A percentile compares a stretch with the other conserved stretches of the same genome.
Evolutionary conservation across 53 echinoderm and acorn worm genomes (phyloP).

Genomic region (Hippasteria phrygiana): DNA sequence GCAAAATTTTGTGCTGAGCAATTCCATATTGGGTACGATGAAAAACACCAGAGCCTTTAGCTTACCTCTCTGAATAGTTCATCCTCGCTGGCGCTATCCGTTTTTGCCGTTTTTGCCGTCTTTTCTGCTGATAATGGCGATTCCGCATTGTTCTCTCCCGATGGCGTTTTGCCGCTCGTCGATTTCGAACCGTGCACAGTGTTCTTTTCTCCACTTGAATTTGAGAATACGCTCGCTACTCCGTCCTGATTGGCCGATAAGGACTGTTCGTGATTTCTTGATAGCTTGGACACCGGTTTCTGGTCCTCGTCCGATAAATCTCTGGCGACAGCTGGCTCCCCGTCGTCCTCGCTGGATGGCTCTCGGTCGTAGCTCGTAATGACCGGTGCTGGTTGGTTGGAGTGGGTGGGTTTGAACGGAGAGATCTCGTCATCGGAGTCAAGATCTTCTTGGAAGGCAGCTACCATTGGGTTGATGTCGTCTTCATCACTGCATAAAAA

Average conservation of each 20-base stretch:
- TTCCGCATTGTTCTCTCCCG: constrained; percentile 7
- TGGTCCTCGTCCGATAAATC: constrained; percentile 63
- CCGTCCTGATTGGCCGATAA: neutral
- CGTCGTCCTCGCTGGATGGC: constrained; percentile 77
- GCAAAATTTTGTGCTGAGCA: too few species aligned
- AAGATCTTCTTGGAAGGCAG: constrained; percentile 94
- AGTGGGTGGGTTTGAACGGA: constrained; percentile 19
- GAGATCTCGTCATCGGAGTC: constrained; percentile 92
- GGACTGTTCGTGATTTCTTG: constrained; percentile 29
- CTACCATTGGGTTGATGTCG: constrained; percentile 93
- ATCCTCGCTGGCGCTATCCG: constrained; percentile 29
- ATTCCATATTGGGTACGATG: too few species aligned
- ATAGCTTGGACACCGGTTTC: neutral
- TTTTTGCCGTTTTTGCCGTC: constrained; percentile 12
- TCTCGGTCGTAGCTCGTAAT: constrained; percentile 74
- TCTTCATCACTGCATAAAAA: constrained; percentile 70
- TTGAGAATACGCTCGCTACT: constrained; percentile 4
- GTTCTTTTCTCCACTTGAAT: neutral
- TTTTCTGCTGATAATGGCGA: constrained; percentile 14
- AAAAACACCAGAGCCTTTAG: neutral
- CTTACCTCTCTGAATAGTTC: constrained; percentile 30
- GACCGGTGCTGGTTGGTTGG: constrained; percentile 4
- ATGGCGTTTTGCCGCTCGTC: neutral
- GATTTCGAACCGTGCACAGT: neutral
- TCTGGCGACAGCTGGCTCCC: constrained; percentile 11